Percentiles rank a stretch among this genome's conserved stretches.
phyloP scores from a whole-genome alignment of 2,797 vertebrate species.

The Lindbergichthys nudifrons region DNA sequence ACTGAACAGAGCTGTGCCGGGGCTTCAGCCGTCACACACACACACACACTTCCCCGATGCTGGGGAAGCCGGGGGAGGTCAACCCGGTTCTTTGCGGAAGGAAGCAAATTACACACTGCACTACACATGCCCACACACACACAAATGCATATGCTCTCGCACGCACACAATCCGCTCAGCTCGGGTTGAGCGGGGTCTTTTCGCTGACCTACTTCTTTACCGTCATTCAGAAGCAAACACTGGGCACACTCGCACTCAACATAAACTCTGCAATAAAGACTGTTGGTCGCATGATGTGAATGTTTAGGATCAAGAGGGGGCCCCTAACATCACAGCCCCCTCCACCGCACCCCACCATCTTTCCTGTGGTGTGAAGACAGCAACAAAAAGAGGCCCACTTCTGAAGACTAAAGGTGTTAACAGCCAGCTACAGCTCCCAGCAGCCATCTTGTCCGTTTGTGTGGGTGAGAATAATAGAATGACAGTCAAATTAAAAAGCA shows the following conservation, averaged over 20 bases:
- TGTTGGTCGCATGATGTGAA: constrained; percentile 35
- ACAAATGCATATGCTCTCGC: constrained; percentile 19
- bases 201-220: constrained; percentile 79
- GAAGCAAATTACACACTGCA: constrained; percentile 66
- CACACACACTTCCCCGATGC: constrained; percentile 31
- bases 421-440: constrained; percentile 63
- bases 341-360: constrained; percentile 6
- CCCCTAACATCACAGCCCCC: constrained; percentile 30
- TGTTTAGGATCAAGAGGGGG: constrained; percentile 54
- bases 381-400: constrained; percentile 76
- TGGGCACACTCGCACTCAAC: constrained; percentile 43
- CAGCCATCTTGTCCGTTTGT: constrained; percentile 79
- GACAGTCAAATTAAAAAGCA: constrained; percentile 7
- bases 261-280: constrained; percentile 48
- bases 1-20: constrained; percentile 52
- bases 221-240: constrained; percentile 53
- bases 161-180: constrained; percentile 46
- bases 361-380: constrained; percentile 53
- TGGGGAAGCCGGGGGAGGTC: constrained; percentile 71
- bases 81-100: constrained; percentile 69
- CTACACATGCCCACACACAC: constrained; percentile 56
- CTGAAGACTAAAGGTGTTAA: constrained; percentile 72
- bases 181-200: constrained; percentile 68
- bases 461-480: constrained; percentile 42
- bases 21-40: constrained; percentile 44